Base-by-base conservation (phyloP, 1,140 invertebrate species). In the Scaptodrosophila lebanonensis region DNA sequence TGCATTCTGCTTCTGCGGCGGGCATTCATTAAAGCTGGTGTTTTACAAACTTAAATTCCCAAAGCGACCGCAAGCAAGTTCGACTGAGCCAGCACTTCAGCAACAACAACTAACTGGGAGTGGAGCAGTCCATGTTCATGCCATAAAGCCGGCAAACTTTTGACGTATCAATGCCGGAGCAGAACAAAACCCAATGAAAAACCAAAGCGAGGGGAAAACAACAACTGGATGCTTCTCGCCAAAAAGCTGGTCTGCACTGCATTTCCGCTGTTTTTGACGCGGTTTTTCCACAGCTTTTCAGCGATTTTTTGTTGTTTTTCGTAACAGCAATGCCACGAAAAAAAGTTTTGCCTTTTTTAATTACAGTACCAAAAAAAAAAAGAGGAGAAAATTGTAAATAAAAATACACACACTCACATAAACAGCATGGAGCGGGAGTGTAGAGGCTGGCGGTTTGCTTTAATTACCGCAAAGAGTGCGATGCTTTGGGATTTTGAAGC, bases 311-410 rank as follows among this genome's bases (percentile, higher is more conserved):
- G 25, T 39, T 29, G 18, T 18, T 25, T 27, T 27, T 29, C 52
- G 52, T 50, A 29, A 52, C 58, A 29, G 33, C 42, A 25, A 54
- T 60, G 45, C 20, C 30, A 8, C 22, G 8, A 25, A 8, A 25
- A 73, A 73, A 77, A 76, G 73, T 77, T 77, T 77, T 79, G 68
- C 68, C 61, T 73, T 77, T 77, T 77, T 77, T 77, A 77, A 77
- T 77, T 77, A 77, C 73, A 73, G 69, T 73, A 54, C 73, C 73
- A 68, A 77, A 77, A 77, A 77, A 77, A 77, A 67, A 67, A 60
- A 79, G 3, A 25, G 8, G 8, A 25, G 8, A 25, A 25, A 25
- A 25, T n/a, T n/a, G n/a, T n/a, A 25, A 25, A 25, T 8, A 25
- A 25, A 25, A 25, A 25, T n/a, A n/a, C n/a, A n/a, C n/a, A n/a